Evolutionary conservation across 2,888 invertebrate genomes (phyloP).

Genomic region (Sarcophaga variegata): DNA sequence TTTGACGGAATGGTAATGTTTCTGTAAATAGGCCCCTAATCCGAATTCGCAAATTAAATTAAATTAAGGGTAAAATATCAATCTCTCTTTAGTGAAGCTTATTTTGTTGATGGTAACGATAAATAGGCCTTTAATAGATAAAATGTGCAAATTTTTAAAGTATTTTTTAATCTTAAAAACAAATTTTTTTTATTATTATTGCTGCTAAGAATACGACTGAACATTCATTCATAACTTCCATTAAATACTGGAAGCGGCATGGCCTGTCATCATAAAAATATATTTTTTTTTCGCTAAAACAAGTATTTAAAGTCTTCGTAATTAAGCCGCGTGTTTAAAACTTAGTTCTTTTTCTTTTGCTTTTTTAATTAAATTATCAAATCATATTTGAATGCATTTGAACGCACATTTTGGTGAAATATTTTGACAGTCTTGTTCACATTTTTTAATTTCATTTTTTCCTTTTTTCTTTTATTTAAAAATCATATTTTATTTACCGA

Average conservation of each 20-base stretch:
- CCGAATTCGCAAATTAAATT: too few relatives aligned
- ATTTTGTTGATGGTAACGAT: too few relatives aligned
- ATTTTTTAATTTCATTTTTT: conserved; percentile 33
- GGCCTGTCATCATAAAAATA: not conserved
- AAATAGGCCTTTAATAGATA: too few relatives aligned
- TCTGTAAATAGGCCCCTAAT: too few relatives aligned
- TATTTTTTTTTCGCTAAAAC: not conserved
- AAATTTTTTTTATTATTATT: too few relatives aligned
- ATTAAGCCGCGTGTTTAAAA: not conserved
- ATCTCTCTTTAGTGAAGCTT: too few relatives aligned
- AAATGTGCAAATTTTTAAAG: too few relatives aligned
- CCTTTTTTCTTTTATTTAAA: not conserved
- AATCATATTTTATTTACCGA: conserved; percentile 4
- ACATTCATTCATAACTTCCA: not conserved
- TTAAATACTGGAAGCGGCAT: not conserved
- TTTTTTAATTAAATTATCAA: not conserved
- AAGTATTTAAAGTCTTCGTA: not conserved
- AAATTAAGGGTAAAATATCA: too few relatives aligned
- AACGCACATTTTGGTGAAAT: conserved; percentile 37
- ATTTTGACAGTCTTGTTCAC: conserved; percentile 48
- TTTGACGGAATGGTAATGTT: too few relatives aligned
- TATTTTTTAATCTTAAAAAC: too few relatives aligned
- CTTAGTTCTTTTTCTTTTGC: not conserved
- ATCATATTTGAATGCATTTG: conserved; percentile 40
- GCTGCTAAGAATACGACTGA: not conserved